These are phyloP conservation scores for Argya squamiceps DNA, from an alignment of 2,797 vertebrate genomes.

Conservation along the genomic window DNA sequence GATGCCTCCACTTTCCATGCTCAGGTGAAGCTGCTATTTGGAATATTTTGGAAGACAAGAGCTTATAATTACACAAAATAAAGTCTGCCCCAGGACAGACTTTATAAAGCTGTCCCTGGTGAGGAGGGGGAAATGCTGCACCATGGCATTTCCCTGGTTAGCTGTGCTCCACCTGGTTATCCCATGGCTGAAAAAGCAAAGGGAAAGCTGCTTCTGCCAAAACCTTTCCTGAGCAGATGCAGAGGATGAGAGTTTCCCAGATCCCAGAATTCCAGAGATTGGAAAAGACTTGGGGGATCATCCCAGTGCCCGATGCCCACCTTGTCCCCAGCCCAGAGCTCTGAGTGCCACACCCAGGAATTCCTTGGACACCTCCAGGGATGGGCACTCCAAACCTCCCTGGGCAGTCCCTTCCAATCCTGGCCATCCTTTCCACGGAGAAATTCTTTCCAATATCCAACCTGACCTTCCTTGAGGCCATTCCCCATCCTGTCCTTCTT, in stretches of 20 bases:
- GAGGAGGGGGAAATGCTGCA: background rate
- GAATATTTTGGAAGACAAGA: background rate
- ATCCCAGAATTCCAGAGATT: background rate
- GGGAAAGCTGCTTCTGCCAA: background rate
- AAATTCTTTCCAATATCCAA: background rate
- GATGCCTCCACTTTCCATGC: background rate
- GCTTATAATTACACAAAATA: background rate
- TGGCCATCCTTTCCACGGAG: background rate
- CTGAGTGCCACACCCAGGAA: background rate
- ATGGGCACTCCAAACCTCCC: background rate
- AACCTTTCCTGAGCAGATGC: background rate
- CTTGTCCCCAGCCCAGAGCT: background rate
- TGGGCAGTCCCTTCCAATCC: background rate
- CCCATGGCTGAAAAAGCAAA: background rate
- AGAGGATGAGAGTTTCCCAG: background rate
- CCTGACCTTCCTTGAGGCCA: accelerated
- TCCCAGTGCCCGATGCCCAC: accelerated
- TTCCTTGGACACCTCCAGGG: background rate
- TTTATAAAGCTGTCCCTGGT: background rate
- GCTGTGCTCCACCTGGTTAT: background rate
- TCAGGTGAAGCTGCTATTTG: background rate
- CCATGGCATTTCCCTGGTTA: background rate
- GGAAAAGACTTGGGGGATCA: background rate
- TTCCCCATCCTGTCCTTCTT: background rate
- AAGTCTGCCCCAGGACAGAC: background rate